Base-by-base conservation (phyloP, 2,113 vertebrate species). In the Tragelaphus buxtoni region DNA sequence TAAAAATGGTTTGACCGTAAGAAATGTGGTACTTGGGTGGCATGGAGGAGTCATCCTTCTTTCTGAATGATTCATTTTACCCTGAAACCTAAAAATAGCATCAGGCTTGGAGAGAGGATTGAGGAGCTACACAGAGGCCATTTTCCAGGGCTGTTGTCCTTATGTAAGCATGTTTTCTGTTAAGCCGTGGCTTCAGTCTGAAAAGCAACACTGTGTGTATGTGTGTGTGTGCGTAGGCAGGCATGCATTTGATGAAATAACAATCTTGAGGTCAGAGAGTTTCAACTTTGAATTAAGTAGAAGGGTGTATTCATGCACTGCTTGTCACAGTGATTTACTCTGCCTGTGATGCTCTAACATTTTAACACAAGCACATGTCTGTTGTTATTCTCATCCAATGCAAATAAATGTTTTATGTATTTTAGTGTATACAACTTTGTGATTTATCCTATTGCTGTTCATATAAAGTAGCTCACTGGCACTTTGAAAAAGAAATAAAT, bases 21-120 rank as follows among this genome's bases (percentile, higher is more conserved):
- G 77, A 95, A 96, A 98, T 97, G 55, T 39, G 74, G 65, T 80
- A 84, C 96, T 96, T 88, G 47, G 82, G 30, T 60, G 22, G 74
- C 96, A 93, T 60, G 56, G 69, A 95, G 58, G 93, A 98, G 55
- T 85, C 76, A 92, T 97, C 96, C 96, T 98, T 98, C 97, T 88
- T 92, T 97, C 80, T 96, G 94, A 98, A 94, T 91, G 98, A 96
- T 97, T 97, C 0, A 94, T 98, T 98, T 97, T 89, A 98, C 55
- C 92, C 94, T 51, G 12, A 97, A 98, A 95, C 63, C 97, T 98
- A 98, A 99, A 98, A 98, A 98, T 98, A 98, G 91, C 45, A 74
- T 97, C 81, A 92, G 97, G 84, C 83, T 97, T 95, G 98, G 97
- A 95, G 96, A 97, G 96, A 97, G 97, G 96, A 97, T 96, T 87